Conservation (phyloP, 2,888 invertebrate genomes). For the Drosophila pseudotakahashii region DNA sequence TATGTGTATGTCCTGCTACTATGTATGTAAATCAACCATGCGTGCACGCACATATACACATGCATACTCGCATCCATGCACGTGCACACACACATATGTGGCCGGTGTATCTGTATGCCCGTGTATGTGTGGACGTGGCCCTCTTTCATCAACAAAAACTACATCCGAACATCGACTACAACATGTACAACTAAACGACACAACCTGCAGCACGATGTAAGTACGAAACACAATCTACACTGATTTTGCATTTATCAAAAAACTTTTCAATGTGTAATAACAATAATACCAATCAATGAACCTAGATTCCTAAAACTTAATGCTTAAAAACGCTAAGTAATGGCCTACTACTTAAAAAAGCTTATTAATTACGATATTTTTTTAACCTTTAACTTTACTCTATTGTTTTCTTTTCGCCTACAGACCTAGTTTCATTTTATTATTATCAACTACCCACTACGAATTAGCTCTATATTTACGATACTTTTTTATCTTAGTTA, state of each 20-base stretch:
- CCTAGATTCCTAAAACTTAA: conserved; percentile 38
- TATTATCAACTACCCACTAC: conserved; percentile 2
- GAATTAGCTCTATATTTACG: neutral
- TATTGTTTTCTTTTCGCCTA: conserved; percentile 16
- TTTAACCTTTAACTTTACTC: neutral
- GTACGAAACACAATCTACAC: conserved; percentile 82
- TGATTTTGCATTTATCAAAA: conserved; percentile 61
- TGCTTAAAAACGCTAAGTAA: conserved; percentile 36
- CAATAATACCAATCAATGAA: conserved; percentile 42
- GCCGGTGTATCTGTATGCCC: neutral
- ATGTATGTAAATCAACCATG: conserved; percentile 33
- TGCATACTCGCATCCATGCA: conserved; percentile 18
- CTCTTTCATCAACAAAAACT: conserved; percentile 27
- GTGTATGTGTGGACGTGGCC: conserved; percentile 51
- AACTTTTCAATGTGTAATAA: conserved; percentile 56
- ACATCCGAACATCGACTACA: conserved; percentile 62
- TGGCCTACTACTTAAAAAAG: conserved; percentile 49
- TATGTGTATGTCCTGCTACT: conserved; percentile 63
- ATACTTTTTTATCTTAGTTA: conserved; percentile 9
- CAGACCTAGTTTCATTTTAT: conserved; percentile 18
- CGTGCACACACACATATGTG: conserved; percentile 21
- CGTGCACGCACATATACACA: conserved; percentile 41
- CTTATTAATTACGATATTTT: conserved; percentile 46
- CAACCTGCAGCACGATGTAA: conserved; percentile 85
- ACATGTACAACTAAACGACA: conserved; percentile 79